A percentile compares a stretch with the other conserved stretches of the same genome.
Conservation (phyloP, 2,113 vertebrate genomes). For the Chaetops frenatus region DNA sequence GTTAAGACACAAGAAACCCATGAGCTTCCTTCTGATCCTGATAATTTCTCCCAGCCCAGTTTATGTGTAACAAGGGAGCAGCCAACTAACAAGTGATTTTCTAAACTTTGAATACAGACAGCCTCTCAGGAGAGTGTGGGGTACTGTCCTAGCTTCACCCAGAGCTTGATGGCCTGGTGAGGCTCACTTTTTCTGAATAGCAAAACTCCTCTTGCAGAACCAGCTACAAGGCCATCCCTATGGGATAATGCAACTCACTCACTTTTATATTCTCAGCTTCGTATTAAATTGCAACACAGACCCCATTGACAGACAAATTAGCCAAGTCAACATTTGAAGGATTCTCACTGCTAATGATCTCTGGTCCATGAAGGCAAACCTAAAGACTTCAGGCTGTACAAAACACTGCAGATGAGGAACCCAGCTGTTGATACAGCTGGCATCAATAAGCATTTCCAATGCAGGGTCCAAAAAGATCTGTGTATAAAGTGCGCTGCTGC, state of each 20-base stretch:
- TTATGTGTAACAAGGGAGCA: neutral
- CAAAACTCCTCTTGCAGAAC: neutral
- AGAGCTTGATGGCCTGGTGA: neutral
- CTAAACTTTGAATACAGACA: neutral
- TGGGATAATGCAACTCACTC: neutral
- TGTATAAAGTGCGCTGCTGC: neutral
- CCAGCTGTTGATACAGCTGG: constrained; percentile 52
- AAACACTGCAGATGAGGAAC: constrained; percentile 23
- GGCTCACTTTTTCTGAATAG: neutral
- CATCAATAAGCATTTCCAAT: constrained; percentile 31
- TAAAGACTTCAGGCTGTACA: constrained; percentile 49
- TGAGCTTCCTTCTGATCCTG: neutral
- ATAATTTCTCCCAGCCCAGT: neutral
- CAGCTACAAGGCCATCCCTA: neutral
- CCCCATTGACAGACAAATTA: constrained; percentile 44
- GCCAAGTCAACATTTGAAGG: constrained; percentile 40
- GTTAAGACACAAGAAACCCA: neutral
- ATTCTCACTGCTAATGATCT: constrained; percentile 38
- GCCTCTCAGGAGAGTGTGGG: neutral
- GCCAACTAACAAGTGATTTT: neutral
- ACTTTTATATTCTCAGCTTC: neutral
- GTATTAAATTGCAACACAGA: neutral
- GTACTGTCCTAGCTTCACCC: neutral
- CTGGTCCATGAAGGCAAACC: constrained; percentile 42
- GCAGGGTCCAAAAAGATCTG: constrained; percentile 11